Evolutionary conservation across 1,140 invertebrate species (phyloP), one percentile per base, ranked within the genome.

Genomic region (Onthophagus taurus): DNA sequence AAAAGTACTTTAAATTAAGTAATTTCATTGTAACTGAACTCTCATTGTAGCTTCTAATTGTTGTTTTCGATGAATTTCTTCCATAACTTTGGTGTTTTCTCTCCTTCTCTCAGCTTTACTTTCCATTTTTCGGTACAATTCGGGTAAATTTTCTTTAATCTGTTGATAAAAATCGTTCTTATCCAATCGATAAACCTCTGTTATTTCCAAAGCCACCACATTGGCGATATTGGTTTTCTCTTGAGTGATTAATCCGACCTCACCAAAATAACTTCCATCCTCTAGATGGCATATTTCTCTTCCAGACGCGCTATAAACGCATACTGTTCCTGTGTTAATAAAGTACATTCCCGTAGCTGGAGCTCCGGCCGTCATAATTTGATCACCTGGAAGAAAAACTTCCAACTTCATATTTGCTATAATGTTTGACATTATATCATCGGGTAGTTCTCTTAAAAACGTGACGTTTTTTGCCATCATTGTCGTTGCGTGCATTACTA

Each of bases 331-430:
- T 21, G 55, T 64, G 2, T 66, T 65, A 7, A 77, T 59, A 47
- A 77, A 77, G 51, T 66, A 78, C 72, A 77, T 76, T 44, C 67
- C 73, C 31, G 74, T 67, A 6, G 73, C 75, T n/a, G 65, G 55
- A 19, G 64, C 65, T 0, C 70, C 71, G 2, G 72, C 72, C 51
- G 68, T 68, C 3, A 73, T 57, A 16, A 78, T 72, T 7, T 56
- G 31, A 44, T 59, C 57, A 24, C 54, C 54, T 12, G 52, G 49
- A 12, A 59, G 29, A 31, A 45, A 59, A 33, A 59, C 49, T 50
- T 58, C 51, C 4, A 47, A 46, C 14, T 47, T 50, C 20, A 59
- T 26, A 30, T 49, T 34, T 8, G 48, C 42, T 3, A 58, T 51
- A 1, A 59, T 45, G 9, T 49, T 36, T 2, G 51, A 30, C 13